A percentile compares a stretch with the other conserved stretches of the same genome.
Evolutionary conservation across 2,113 vertebrate genomes (phyloP).

Genomic region (Litocranius walleri): DNA sequence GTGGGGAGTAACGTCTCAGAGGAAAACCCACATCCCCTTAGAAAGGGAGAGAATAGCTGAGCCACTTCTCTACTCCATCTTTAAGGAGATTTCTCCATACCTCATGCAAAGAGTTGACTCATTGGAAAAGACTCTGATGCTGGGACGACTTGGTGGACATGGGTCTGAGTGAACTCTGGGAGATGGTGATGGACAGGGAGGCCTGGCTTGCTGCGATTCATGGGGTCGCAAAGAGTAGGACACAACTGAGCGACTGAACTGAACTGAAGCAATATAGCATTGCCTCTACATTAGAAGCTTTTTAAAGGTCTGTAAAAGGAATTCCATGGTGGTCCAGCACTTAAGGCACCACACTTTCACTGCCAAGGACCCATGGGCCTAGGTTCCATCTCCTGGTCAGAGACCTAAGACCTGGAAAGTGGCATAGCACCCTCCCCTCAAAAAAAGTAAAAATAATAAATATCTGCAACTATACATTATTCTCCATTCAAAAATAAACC

Average conservation of each 20-base stretch:
- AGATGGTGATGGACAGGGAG: too few relatives aligned
- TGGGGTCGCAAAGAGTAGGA: too few relatives aligned
- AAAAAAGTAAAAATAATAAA: not conserved
- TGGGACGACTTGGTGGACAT: too few relatives aligned
- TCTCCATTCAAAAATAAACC: conserved; percentile 3
- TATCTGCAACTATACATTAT: not conserved
- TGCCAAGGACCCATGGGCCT: not conserved
- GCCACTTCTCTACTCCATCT: not conserved
- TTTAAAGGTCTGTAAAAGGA: not conserved
- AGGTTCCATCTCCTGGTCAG: not conserved
- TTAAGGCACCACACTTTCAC: not conserved
- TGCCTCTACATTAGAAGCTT: not conserved
- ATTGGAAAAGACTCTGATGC: too few relatives aligned
- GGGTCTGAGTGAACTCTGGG: too few relatives aligned
- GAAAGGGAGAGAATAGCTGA: not conserved
- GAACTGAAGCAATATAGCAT: not conserved
- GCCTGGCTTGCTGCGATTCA: too few relatives aligned
- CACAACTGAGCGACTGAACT: too few relatives aligned
- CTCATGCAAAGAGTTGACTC: too few relatives aligned
- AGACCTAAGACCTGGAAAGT: not conserved
- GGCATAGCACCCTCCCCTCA: not conserved
- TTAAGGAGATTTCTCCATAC: too few relatives aligned
- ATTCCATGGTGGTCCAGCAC: not conserved
- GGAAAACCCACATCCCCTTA: not conserved
- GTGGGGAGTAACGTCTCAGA: not conserved